A percentile compares a stretch with the other conserved stretches of the same genome.
Conservation (phyloP, 2,797 vertebrate genomes). For the Emydoidea blandingii region DNA sequence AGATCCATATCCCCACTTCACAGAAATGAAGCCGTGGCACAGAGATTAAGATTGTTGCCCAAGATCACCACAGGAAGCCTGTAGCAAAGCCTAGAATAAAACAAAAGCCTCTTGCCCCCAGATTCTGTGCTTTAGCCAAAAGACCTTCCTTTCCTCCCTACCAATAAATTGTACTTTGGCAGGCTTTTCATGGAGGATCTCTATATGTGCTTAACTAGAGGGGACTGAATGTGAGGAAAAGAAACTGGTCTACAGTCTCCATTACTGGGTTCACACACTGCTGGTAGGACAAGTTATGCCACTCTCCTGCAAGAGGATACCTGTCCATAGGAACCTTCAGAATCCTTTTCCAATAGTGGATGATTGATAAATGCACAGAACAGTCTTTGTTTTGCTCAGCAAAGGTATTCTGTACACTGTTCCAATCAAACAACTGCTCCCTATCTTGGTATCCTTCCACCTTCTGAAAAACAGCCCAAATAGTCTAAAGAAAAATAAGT, state of each 20-base stretch:
- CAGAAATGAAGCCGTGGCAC: background rate
- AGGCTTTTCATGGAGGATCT: background rate
- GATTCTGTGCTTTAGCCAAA: background rate
- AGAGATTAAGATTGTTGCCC: background rate
- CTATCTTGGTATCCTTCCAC: background rate
- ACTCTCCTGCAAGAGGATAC: background rate
- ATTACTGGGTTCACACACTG: background rate
- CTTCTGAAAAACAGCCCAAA: background rate
- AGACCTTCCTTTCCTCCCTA: background rate
- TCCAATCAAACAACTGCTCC: background rate
- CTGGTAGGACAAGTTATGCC: background rate
- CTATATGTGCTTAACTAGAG: background rate
- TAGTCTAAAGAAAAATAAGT: background rate
- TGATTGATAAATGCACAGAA: background rate
- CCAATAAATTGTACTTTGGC: background rate
- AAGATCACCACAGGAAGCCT: background rate
- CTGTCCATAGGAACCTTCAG: background rate
- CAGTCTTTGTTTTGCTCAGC: background rate
- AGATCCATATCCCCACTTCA: background rate
- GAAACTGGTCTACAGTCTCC: accelerated
- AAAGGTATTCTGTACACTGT: accelerated
- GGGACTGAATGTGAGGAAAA: background rate
- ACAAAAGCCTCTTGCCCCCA: background rate
- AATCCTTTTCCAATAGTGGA: background rate
- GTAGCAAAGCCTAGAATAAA: background rate